These are phyloP conservation scores for Melanophora roralis DNA, from an alignment of 2,888 invertebrate species.

Conservation along the genomic window DNA sequence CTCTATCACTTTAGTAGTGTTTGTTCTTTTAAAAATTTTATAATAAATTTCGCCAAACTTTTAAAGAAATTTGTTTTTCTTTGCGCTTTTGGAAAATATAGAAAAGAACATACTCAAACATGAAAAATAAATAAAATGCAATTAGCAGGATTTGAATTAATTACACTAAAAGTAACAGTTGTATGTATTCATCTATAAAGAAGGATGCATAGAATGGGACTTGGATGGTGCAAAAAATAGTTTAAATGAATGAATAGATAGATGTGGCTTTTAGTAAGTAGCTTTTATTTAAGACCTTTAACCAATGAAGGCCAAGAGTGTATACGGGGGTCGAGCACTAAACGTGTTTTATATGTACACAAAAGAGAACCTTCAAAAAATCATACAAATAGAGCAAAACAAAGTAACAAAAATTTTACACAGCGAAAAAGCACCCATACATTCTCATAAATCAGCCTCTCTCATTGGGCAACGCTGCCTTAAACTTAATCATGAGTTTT, in stretches of 20 bases:
- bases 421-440: no score
- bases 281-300: constrained; percentile 50
- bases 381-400: no score
- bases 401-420: no score
- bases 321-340: no score
- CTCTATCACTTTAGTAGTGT: neutral
- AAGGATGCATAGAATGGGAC: neutral
- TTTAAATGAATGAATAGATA: neutral
- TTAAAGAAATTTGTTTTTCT: constrained; percentile 57
- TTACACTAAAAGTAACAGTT: constrained; percentile 64
- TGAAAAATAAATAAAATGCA: constrained; percentile 76
- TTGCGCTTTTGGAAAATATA: constrained; percentile 31
- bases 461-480: no score
- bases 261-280: constrained; percentile 13
- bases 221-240: neutral
- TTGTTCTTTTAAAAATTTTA: neutral
- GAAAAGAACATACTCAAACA: constrained; percentile 39
- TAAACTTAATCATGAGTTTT: no score
- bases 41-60: constrained; percentile 49
- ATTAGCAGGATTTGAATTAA: constrained; percentile 77
- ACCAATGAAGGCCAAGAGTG: no score
- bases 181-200: neutral
- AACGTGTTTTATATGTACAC: no score
- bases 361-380: no score
- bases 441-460: no score